These are phyloP conservation scores for Meganola albula DNA, from an alignment of 2,888 invertebrate species.

Conservation along the genomic window DNA sequence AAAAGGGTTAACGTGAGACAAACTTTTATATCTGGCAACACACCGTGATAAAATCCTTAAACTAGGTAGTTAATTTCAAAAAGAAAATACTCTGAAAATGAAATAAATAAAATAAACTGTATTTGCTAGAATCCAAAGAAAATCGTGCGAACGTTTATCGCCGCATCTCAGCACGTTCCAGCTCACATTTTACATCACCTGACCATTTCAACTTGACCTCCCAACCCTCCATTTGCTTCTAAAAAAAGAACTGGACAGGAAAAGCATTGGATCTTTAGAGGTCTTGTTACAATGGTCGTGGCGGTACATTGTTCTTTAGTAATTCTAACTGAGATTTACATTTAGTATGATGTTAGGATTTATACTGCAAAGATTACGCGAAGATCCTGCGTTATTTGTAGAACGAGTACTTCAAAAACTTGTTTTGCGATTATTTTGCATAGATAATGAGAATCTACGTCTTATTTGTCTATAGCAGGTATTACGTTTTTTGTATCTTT, in stretches of 20 bases:
- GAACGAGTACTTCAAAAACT: no score
- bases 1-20: no score
- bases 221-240: constrained; percentile 13
- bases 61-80: no score
- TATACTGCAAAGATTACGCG: constrained; percentile 17
- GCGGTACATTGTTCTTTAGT: constrained; percentile 15
- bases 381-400: no score
- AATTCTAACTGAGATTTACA: constrained; percentile 29
- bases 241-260: constrained; percentile 7
- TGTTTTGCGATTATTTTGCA: no score
- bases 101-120: constrained; percentile 17
- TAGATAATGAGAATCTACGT: no score
- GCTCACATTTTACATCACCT: constrained; percentile 43
- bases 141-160: constrained; percentile 65
- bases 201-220: constrained; percentile 21
- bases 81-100: no score
- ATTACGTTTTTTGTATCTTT: no score
- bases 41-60: no score
- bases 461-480: no score
- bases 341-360: constrained; percentile 24
- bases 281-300: constrained; percentile 21
- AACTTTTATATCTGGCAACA: no score
- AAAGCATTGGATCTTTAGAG: constrained; percentile 12
- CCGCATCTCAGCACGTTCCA: constrained; percentile 53
- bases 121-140: constrained; percentile 24